phyloP scores from a whole-genome alignment of 2,113 vertebrate genomes.

The Pelusios castaneus region DNA sequence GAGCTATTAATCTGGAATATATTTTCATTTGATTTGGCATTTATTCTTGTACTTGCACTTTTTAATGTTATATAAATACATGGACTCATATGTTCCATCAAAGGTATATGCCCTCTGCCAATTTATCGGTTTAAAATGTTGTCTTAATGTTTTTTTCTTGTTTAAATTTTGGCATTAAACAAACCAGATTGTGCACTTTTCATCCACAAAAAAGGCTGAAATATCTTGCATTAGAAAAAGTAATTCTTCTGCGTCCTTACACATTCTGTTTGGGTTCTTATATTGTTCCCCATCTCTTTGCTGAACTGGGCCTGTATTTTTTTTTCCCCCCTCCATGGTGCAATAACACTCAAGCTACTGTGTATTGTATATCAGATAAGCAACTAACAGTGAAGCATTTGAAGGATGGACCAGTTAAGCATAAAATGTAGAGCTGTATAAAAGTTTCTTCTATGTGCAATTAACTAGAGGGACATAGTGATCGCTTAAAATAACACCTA shows the following conservation, averaged over 20 bases:
- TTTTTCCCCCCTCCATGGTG: fast-evolving
- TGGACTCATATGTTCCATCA: constrained; percentile 12
- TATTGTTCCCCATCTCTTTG: neutral
- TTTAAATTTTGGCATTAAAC: constrained; percentile 38
- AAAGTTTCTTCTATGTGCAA: neutral
- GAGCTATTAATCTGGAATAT: constrained; percentile 18
- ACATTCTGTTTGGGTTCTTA: neutral
- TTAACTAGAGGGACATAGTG: neutral
- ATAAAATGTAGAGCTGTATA: neutral
- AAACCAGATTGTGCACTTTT: neutral
- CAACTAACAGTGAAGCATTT: neutral
- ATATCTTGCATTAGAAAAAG: neutral
- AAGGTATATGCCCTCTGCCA: constrained; percentile 31
- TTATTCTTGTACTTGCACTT: neutral
- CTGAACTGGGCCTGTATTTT: neutral
- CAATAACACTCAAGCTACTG: neutral
- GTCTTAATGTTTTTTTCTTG: constrained; percentile 1
- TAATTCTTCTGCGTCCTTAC: neutral
- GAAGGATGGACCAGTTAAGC: too few relatives aligned
- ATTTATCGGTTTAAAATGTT: constrained; percentile 10
- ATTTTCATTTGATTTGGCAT: constrained; percentile 36
- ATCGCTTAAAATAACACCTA: neutral
- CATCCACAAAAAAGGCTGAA: neutral
- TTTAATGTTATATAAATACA: neutral
- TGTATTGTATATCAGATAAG: too few relatives aligned